Evolutionary conservation across 2,797 vertebrate species (phyloP).

Genomic region (Rhadinocentrus ornatus): DNA sequence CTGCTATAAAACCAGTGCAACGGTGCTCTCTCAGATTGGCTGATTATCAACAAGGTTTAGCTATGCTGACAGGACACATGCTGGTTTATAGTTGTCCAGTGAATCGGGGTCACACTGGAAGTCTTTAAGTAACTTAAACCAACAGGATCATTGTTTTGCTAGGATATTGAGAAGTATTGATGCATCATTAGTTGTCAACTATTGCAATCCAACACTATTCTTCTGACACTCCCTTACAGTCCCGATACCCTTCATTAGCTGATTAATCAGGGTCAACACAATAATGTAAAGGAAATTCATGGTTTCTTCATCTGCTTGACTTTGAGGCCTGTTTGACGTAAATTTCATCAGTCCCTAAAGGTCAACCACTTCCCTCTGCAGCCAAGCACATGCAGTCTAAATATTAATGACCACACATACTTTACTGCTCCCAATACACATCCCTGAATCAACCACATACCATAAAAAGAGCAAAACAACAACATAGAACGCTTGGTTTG

Average conservation of each 20-base stretch:
- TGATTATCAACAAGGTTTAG: not conserved
- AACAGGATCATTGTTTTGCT: not conserved
- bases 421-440: not conserved
- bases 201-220: not conserved
- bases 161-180: not conserved
- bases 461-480: not conserved
- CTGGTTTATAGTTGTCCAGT: not conserved
- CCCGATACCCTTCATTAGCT: not conserved
- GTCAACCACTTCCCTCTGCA: not conserved
- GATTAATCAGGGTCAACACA: not conserved
- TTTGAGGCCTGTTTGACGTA: not conserved
- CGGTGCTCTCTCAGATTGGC: not conserved
- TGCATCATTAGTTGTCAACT: not conserved
- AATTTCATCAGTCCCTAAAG: not conserved
- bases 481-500: not conserved
- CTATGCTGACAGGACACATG: not conserved
- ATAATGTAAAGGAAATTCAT: not conserved
- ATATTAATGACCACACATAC: not conserved
- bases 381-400: not conserved
- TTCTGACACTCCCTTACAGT: not conserved
- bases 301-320: not conserved
- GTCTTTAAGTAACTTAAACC: not conserved
- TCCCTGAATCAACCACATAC: not conserved
- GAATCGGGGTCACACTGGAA: not conserved
- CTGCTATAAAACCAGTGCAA: not conserved